Conservation (phyloP, 1,140 invertebrate species). For the Caenorhabditis briggsae region DNA sequence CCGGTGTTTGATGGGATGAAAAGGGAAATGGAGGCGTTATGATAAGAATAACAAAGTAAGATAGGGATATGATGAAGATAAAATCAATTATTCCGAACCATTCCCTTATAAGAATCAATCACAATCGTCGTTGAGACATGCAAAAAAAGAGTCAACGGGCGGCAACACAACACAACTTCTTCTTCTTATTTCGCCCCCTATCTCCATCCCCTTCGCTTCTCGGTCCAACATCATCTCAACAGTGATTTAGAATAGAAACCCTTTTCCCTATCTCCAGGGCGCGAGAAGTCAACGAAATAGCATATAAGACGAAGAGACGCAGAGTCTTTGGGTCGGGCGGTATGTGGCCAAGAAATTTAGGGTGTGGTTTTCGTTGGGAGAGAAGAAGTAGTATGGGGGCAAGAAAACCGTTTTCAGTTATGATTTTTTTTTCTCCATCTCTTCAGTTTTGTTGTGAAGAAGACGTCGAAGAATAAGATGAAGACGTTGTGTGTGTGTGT, state of each 20-base stretch:
- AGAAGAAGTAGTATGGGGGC: neutral
- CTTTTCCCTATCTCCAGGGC: neutral
- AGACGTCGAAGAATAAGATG: too few relatives aligned
- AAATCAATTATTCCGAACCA: slow-evolving; percentile 35
- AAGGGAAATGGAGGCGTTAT: slow-evolving; percentile 1
- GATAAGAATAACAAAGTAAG: slow-evolving; percentile 30
- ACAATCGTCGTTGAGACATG: slow-evolving; percentile 45
- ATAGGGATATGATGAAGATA: neutral
- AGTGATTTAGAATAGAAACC: slow-evolving; percentile 39
- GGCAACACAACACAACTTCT: slow-evolving; percentile 47
- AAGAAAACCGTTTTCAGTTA: slow-evolving; percentile 55
- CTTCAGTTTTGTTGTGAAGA: slow-evolving; percentile 22
- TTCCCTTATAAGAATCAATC: slow-evolving; percentile 53
- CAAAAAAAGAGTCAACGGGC: slow-evolving; percentile 40
- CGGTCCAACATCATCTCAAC: neutral
- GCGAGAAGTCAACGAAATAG: neutral
- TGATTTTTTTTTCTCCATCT: slow-evolving; percentile 27
- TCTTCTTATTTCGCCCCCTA: neutral
- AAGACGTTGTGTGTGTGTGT: neutral
- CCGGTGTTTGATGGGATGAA: neutral
- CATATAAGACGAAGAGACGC: slow-evolving; percentile 27
- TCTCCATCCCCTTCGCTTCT: neutral
- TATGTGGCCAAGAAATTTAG: slow-evolving; percentile 35
- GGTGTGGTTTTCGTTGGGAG: slow-evolving; percentile 11
- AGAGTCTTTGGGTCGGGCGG: slow-evolving; percentile 12